Base-by-base conservation (phyloP, 1,140 invertebrate genomes). In the Macrosteles quadrilineatus region DNA sequence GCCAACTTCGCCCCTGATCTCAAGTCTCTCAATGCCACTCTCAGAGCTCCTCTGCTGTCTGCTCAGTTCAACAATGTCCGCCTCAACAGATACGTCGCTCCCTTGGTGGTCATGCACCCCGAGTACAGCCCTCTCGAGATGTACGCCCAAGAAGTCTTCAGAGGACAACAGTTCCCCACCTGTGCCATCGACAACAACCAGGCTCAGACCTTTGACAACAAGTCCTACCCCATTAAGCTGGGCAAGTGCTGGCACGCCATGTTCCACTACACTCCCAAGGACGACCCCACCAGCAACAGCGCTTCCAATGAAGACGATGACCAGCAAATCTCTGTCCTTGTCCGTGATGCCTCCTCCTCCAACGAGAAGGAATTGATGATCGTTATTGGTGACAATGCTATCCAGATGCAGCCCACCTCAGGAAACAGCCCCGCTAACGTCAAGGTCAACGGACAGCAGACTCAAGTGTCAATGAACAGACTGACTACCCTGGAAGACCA, bases 161-260 rank as follows among this genome's bases (percentile, higher is more conserved):
- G 53, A 21, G 55, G 45, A 30, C 55, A 64, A 43, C 23, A 45
- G 17, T 69, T 50, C 47, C n/a, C 81, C 45, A 79, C 75, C 50
- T 91, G 89, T 74, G 76, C 81, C 17, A 73, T 90, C 45, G 88
- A 90, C 71, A 77, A 80, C 1, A 79, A 76, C 17, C 75, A 77
- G 40, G 81, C 83, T 14, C 83, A 79, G 70, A 90, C 88, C 0
- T 90, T 90, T 79, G 87, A 87, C 75, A 83, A 85, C 72, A 81
- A 78, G 17, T 80, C 79, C 12, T 89, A 87, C 73, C 78, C 84
- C 2, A 76, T 87, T 64, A 74, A 79, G 17, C 69, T 89, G 3
- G 77, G 83, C n/a, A 66, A 66, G 21, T 85, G 83, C 65, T 89
- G 86, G 85, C 84, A 89, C 69, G 84, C 89, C 0, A 80, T 86